Conservation (phyloP, 2,888 invertebrate species). For the Agrochola circellaris region DNA sequence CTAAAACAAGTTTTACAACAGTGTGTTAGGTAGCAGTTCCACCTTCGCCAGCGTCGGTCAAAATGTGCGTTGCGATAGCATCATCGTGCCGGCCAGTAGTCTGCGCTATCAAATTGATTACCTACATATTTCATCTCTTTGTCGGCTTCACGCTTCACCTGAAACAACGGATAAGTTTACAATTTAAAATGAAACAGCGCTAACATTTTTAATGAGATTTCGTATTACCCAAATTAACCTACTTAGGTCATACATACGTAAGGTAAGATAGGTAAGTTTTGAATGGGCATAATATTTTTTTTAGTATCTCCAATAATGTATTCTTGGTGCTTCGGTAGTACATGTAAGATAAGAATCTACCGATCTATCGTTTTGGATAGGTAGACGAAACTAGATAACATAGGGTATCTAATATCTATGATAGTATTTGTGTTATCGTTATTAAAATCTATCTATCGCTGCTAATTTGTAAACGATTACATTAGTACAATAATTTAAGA, state of each 20-base stretch:
- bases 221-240: not conserved
- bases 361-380: not conserved
- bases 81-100: constrained; percentile 18
- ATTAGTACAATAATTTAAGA: not conserved
- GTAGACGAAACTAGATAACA: constrained; percentile 5
- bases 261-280: no score
- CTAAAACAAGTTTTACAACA: constrained; percentile 30
- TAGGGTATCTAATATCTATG: not conserved
- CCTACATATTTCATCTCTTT: constrained; percentile 80
- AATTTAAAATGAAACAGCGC: constrained; percentile 13
- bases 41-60: constrained; percentile 3
- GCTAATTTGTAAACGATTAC: not conserved
- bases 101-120: constrained; percentile 78
- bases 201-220: not conserved
- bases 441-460: constrained; percentile 9
- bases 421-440: constrained; percentile 11
- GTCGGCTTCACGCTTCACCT: constrained; percentile 68
- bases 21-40: constrained; percentile 21
- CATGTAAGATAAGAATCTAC: no score
- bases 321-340: no score
- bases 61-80: constrained; percentile 27
- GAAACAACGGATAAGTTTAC: constrained; percentile 19
- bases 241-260: no score
- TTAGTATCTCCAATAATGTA: no score
- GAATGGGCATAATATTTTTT: no score